phyloP scores from a whole-genome alignment of 2,113 vertebrate genomes.

The Cephalopterus ornatus region DNA sequence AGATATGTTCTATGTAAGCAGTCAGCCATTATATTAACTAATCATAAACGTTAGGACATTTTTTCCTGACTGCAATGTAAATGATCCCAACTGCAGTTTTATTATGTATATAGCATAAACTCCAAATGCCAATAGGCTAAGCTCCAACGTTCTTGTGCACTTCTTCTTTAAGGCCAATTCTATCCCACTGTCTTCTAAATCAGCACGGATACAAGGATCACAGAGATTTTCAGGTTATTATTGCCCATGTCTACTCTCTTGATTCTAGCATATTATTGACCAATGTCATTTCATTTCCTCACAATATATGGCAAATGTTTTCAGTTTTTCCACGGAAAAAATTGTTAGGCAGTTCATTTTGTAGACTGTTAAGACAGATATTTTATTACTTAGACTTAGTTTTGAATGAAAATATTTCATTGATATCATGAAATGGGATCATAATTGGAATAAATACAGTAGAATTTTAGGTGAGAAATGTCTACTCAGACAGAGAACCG shows the following conservation, averaged over 20 bases:
- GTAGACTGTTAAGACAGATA: background rate
- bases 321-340: background rate
- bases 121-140: background rate
- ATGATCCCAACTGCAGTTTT: background rate
- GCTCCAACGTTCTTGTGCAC: background rate
- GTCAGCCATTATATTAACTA: background rate
- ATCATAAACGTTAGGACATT: background rate
- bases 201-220: background rate
- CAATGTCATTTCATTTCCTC: background rate
- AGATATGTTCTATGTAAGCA: background rate
- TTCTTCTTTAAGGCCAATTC: background rate
- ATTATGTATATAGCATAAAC: background rate
- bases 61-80: background rate
- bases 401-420: background rate
- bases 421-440: background rate
- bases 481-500: background rate
- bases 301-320: background rate
- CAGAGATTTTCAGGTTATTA: background rate
- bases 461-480: background rate
- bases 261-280: background rate
- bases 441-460: background rate
- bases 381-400: background rate
- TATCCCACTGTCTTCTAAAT: background rate
- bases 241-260: background rate
- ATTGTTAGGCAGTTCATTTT: background rate